Conservation (phyloP, 2,888 invertebrate genomes). For the Ochropleura plecta region DNA sequence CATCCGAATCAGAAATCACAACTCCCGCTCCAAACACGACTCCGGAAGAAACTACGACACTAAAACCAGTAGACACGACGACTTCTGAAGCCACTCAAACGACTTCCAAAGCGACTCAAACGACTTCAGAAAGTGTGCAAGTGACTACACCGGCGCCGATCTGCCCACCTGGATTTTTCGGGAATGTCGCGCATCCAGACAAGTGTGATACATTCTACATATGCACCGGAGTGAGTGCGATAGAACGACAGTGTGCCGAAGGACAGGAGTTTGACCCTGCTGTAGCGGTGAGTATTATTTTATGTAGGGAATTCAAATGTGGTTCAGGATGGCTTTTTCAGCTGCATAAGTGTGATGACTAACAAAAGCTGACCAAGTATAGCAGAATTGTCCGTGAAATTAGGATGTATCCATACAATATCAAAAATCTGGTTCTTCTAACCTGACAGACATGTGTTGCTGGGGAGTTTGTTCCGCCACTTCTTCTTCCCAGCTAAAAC, state of each 20-base stretch:
- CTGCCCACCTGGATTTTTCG: conserved; percentile 65
- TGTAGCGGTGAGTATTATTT: not conserved
- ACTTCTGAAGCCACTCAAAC: conserved; percentile 35
- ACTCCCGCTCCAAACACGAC: not conserved
- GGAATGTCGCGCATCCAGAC: conserved; percentile 67
- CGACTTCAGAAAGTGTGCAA: not conserved
- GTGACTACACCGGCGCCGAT: conserved; percentile 32
- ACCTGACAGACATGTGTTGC: too few relatives aligned
- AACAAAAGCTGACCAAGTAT: not conserved
- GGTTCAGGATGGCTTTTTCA: not conserved
- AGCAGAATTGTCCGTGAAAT: not conserved
- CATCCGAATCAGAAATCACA: not conserved
- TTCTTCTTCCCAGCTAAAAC: too few relatives aligned
- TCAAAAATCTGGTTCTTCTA: too few relatives aligned
- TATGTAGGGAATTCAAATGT: not conserved
- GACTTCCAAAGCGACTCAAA: conserved; percentile 19
- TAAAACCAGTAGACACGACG: conserved; percentile 8
- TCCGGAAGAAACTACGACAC: conserved; percentile 1
- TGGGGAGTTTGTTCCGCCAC: too few relatives aligned
- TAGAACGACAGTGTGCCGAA: not conserved
- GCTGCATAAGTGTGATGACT: not conserved
- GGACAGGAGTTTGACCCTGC: conserved; percentile 12
- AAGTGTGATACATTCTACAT: conserved; percentile 67
- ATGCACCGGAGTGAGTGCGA: not conserved
- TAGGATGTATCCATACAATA: not conserved